Percentiles rank a stretch among this genome's conserved stretches.
phyloP scores from a whole-genome alignment of 2,797 vertebrate genomes.

The Leptodactylus fallax region DNA sequence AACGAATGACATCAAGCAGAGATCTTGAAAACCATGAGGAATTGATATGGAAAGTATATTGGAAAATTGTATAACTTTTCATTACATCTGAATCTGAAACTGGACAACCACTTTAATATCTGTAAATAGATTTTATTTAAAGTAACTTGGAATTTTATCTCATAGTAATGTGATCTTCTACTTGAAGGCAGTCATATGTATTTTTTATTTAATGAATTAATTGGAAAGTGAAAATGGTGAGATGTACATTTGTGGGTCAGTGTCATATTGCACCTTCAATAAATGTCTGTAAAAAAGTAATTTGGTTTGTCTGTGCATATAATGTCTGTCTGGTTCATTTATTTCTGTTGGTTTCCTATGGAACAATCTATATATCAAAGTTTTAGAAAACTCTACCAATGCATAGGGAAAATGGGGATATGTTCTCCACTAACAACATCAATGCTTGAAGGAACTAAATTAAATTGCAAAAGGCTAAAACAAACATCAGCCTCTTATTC shows the following conservation, averaged over 20 bases:
- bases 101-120: background rate
- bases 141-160: background rate
- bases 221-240: conserved; percentile 22
- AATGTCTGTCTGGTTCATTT: background rate
- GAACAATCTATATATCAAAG: no score
- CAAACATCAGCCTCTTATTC: no score
- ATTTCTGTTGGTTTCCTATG: background rate
- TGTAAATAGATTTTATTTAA: conserved; percentile 63
- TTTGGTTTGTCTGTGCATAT: background rate
- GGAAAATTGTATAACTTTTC: no score
- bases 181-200: conserved; percentile 25
- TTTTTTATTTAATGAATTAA: conserved; percentile 43
- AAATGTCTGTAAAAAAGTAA: conserved; percentile 16
- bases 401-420: no score
- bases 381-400: no score
- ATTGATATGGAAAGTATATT: no score
- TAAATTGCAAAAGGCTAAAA: no score
- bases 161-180: background rate
- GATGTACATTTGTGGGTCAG: conserved; percentile 22
- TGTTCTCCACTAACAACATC: no score
- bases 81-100: no score
- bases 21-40: no score
- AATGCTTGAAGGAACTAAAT: no score
- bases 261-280: conserved; percentile 39
- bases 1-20: no score